Evolutionary conservation across 2,113 vertebrate species (phyloP).

Genomic region (Rhabdomys dilectus): DNA sequence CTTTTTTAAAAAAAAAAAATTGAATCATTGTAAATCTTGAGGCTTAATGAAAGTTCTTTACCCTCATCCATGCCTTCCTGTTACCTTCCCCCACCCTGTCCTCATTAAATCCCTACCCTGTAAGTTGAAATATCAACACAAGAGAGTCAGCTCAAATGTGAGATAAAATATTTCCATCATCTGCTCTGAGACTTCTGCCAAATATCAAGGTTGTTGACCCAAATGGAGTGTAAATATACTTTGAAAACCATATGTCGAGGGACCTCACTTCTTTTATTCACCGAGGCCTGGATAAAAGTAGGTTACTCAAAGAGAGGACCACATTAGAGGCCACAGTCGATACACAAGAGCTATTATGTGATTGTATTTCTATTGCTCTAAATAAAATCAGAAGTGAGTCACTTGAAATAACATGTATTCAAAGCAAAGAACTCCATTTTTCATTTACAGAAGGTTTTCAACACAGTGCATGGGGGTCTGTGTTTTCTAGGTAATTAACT

Average conservation of each 20-base stretch:
- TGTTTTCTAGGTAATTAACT: neutral
- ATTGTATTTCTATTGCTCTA: neutral
- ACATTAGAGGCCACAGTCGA: neutral
- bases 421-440: slow-evolving; percentile 28
- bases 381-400: neutral
- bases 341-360: neutral
- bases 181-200: slow-evolving; percentile 69
- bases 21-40: slow-evolving; percentile 16
- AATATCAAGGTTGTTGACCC: slow-evolving; percentile 79
- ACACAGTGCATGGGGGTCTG: neutral
- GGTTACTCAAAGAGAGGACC: neutral
- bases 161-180: slow-evolving; percentile 79
- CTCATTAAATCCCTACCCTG: slow-evolving; percentile 18
- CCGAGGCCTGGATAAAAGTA: slow-evolving; percentile 21
- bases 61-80: neutral
- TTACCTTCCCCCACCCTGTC: neutral
- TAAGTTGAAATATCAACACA: slow-evolving; percentile 59
- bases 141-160: slow-evolving; percentile 57
- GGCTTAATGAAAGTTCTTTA: neutral
- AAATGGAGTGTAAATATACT: slow-evolving; percentile 73
- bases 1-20: neutral
- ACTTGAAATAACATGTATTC: neutral
- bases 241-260: slow-evolving; percentile 72
- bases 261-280: slow-evolving; percentile 51
- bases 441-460: neutral